A percentile compares a stretch with the other conserved stretches of the same genome.
Conservation (phyloP, 2,888 invertebrate species). For the Spialia ferax region DNA sequence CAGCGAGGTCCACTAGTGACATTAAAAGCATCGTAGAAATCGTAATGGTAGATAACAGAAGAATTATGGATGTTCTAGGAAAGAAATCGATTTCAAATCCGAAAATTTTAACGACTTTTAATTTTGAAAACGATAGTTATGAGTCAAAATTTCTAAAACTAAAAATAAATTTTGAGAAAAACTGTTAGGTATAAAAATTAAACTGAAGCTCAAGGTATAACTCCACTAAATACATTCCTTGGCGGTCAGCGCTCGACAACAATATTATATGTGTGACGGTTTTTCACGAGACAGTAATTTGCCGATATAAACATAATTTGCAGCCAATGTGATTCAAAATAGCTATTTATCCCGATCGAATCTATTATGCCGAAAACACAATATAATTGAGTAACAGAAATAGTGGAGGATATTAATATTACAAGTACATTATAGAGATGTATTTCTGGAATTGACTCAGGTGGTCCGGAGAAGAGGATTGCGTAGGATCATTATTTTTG, state of each 20-base stretch:
- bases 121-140: too few relatives aligned
- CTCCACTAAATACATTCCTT: conserved; percentile 18
- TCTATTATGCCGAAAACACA: conserved; percentile 1
- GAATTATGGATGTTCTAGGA: background rate
- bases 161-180: background rate
- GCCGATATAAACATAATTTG: conserved; percentile 11
- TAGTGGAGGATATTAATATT: conserved; percentile 20
- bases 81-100: too few relatives aligned
- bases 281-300: conserved; percentile 1
- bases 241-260: conserved; percentile 23
- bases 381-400: conserved; percentile 8
- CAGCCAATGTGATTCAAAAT: conserved; percentile 8
- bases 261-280: background rate
- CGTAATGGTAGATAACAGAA: background rate
- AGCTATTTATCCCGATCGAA: background rate
- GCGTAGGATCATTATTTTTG: conserved; percentile 58
- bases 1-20: background rate
- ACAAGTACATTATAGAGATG: conserved; percentile 29
- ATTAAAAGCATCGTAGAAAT: background rate
- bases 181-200: background rate
- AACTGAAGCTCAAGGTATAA: background rate
- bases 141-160: too few relatives aligned
- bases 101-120: too few relatives aligned
- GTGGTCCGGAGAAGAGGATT: conserved; percentile 52
- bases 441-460: conserved; percentile 70